Base-by-base conservation (phyloP, 1,140 invertebrate genomes). In the Diuraphis noxia region DNA sequence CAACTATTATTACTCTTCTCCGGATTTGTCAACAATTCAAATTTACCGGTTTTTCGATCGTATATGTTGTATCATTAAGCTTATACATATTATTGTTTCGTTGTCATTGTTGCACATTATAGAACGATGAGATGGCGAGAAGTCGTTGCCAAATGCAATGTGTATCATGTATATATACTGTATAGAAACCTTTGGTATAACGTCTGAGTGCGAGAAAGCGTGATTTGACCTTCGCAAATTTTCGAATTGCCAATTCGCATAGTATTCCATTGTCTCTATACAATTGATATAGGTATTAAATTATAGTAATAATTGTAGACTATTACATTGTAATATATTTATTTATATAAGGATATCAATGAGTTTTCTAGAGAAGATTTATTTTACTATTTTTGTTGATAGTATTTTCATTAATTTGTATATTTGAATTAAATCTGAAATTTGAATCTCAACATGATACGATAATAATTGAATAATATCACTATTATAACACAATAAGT, bases 1-100 rank as follows among this genome's bases (percentile, higher is more conserved):
- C 30, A 43, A 43, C 82, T n/a, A 84, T 41, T 23, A 84, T 43
- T 36, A 38, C 23, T n/a, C 6, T 87, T 87, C 36, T 56, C 23
- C 46, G 46, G 36, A 56, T 87, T 56, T 30, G 85, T 56, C 85
- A 30, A 56, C 85, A 56, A 87, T 87, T 87, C 49, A 38, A 87
- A 87, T 56, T 38, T 56, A 87, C 85, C 85, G 85, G 85, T 87
- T 87, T 87, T 72, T 41, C 8, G 38, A 84, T 84, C 43, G 43
- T 86, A 77, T 81, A 79, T 81, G 81, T 84, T 72, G n/a, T 72
- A n/a, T 72, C 30, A 13, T 72, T 72, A n/a, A 17, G 19, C 56
- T n/a, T 84, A 43, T 86, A 86, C 8, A 34, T 49, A 86, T 41
- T 86, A 34, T 86, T 49, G 19, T 84, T 84, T 84, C 82, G 81